Percentiles rank a stretch among this genome's conserved stretches.
phyloP scores from a whole-genome alignment of 37 sponge, comb jelly and placozoan species.

The Haliclona indistincta region DNA sequence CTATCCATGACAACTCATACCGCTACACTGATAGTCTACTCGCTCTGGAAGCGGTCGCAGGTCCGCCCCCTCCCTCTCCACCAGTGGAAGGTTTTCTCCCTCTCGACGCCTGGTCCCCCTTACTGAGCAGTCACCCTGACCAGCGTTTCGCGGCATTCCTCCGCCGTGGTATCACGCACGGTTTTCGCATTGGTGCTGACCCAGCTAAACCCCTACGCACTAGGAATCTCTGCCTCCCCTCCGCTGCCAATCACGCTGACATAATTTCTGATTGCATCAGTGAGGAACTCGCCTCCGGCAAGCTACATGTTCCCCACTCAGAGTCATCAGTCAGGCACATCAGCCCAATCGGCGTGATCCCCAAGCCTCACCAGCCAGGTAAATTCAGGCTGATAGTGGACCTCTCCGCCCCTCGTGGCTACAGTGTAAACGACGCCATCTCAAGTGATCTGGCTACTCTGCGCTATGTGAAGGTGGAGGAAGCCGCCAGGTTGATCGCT shows the following conservation, averaged over 20 bases:
- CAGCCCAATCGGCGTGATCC: not conserved
- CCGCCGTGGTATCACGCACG: not conserved
- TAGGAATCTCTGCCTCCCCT: not conserved
- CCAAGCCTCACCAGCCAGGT: not conserved
- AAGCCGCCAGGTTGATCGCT: not conserved
- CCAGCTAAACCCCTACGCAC: too few relatives aligned
- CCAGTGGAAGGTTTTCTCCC: not conserved
- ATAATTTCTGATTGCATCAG: not conserved
- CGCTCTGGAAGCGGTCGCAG: not conserved
- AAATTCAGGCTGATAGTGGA: not conserved
- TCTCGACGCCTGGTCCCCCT: not conserved
- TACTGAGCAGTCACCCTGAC: not conserved
- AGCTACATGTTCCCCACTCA: not conserved
- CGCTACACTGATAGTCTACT: not conserved
- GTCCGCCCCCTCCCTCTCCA: not conserved
- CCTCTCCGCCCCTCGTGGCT: not conserved
- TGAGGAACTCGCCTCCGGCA: not conserved
- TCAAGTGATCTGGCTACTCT: not conserved
- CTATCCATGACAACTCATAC: too few relatives aligned
- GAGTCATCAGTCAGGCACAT: not conserved
- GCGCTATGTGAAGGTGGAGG: not conserved
- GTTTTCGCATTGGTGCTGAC: not conserved
- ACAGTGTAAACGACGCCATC: not conserved
- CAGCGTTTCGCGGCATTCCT: not conserved
- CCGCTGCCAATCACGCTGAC: not conserved